phyloP scores from a whole-genome alignment of 2,888 invertebrate species.

The Cataglyphis rosenhaueri region DNA sequence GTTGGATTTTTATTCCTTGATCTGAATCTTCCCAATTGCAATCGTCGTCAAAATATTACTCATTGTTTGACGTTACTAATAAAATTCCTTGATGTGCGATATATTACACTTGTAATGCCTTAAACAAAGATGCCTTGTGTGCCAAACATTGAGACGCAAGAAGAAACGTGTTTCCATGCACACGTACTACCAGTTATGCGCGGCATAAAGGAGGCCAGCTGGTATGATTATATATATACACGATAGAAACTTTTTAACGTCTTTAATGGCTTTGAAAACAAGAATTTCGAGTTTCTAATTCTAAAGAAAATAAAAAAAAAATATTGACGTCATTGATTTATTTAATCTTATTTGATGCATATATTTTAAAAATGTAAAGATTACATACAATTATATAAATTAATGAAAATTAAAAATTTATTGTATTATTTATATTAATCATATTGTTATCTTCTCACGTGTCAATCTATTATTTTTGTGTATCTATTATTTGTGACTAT shows the following conservation, averaged over 20 bases:
- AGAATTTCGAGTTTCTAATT: conserved; percentile 3
- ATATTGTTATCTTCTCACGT: background rate
- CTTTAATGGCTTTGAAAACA: conserved; percentile 37
- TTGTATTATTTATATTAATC: background rate
- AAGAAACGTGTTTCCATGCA: conserved; percentile 56
- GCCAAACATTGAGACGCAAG: conserved; percentile 50
- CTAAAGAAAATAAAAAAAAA: background rate
- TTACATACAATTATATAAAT: background rate
- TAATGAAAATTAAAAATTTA: background rate
- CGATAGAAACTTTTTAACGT: conserved; percentile 56
- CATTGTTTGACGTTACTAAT: conserved; percentile 32
- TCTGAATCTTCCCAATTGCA: conserved; percentile 20
- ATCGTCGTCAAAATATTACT: conserved; percentile 5
- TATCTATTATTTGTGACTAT: background rate
- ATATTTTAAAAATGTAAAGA: background rate
- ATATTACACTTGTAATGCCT: conserved; percentile 49
- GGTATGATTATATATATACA: conserved; percentile 13
- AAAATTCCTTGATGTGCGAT: conserved; percentile 52
- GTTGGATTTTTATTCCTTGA: background rate
- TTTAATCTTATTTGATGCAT: background rate
- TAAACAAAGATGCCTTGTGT: conserved; percentile 76
- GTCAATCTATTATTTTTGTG: background rate
- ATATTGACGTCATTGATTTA: background rate
- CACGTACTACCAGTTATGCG: conserved; percentile 69
- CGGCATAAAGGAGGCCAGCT: conserved; percentile 68